A percentile compares a stretch with the other conserved stretches of the same genome.
Conservation (phyloP, 2,113 vertebrate species). For the Xiphias gladius region DNA sequence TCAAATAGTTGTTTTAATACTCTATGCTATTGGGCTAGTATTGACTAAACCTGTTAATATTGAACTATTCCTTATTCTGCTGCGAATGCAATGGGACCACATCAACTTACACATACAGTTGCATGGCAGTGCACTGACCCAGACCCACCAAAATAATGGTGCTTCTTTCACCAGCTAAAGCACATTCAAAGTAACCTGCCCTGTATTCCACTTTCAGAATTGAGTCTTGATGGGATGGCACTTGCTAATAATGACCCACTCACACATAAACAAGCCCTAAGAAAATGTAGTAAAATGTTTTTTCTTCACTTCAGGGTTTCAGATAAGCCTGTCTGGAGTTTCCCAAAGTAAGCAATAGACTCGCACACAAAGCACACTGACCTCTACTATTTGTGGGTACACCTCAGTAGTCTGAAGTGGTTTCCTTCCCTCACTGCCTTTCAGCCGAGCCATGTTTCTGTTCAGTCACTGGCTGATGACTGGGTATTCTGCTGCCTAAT, state of each 20-base stretch:
- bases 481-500: neutral
- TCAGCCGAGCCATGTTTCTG: neutral
- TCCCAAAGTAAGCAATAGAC: conserved; percentile 84
- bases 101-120: neutral
- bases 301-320: conserved; percentile 84
- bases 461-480: neutral
- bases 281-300: conserved; percentile 72
- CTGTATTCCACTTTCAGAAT: conserved; percentile 27
- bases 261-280: conserved; percentile 17
- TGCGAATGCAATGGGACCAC: neutral
- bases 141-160: neutral
- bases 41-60: neutral
- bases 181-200: neutral
- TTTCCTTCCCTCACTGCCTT: conserved; percentile 31
- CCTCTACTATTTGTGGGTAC: conserved; percentile 65
- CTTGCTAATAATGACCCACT: conserved; percentile 14
- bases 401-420: conserved; percentile 72
- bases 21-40: neutral
- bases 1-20: neutral
- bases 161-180: neutral
- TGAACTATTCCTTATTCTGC: neutral
- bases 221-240: neutral
- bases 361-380: conserved; percentile 63
- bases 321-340: conserved; percentile 86
- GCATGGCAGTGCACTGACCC: conserved; percentile 4